phyloP scores from a whole-genome alignment of 2,797 vertebrate species.

The Loriculus beryllinus region DNA sequence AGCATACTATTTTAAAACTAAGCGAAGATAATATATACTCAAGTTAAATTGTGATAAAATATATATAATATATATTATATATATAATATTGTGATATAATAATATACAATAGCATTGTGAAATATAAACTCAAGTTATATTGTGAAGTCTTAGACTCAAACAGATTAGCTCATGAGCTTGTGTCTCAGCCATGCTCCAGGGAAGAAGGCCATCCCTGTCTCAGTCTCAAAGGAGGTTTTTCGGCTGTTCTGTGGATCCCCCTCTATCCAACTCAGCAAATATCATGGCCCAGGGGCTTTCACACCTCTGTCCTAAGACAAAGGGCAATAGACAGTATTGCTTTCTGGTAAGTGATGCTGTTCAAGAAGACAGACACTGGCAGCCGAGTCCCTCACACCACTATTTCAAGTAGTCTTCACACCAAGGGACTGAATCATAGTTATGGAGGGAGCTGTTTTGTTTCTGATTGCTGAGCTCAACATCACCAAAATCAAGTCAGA shows the following conservation, averaged over 20 bases:
- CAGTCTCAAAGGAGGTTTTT: background rate
- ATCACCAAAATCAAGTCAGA: background rate
- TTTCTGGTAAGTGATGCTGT: background rate
- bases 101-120: background rate
- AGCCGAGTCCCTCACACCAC: background rate
- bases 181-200: background rate
- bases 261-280: background rate
- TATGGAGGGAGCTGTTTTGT: background rate
- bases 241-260: background rate
- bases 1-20: background rate
- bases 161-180: background rate
- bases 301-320: background rate
- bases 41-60: background rate
- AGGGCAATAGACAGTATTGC: background rate
- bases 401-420: background rate
- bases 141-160: background rate
- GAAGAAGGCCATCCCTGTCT: background rate
- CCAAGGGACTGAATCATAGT: fast-evolving
- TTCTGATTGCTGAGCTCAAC: background rate
- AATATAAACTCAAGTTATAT: background rate
- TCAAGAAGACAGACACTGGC: background rate
- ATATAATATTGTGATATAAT: background rate
- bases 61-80: background rate
- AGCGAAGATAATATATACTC: background rate
- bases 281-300: fast-evolving